Base-by-base conservation (phyloP, 2,888 invertebrate species). In the Sarcophaga subvicina region DNA sequence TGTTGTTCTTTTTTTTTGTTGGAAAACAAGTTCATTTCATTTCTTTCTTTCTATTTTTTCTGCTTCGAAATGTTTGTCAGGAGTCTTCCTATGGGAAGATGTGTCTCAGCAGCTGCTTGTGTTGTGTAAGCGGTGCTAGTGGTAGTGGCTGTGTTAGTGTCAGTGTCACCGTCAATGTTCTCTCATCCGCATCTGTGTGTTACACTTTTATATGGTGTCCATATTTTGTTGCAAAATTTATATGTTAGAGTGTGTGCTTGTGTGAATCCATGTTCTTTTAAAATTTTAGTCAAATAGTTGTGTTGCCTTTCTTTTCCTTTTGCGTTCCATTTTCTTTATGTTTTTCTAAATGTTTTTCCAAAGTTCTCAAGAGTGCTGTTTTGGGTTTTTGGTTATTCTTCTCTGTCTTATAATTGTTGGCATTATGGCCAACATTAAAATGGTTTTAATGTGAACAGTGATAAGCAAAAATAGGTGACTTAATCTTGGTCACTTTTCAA, bases 221-320 rank as follows among this genome's bases (percentile, higher is more conserved):
- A 92, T 91, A 92, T 92, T 91, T 91, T 89, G 90, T 88, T 91
- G 87, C 89, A 89, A 92, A 91, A 91, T 92, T 91, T 91, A 8
- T 37, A 37, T 37, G 37, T 37, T 37, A 37, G 37, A 10, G 37
- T 37, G 37, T 37, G 37, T 37, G 37, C 6, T 27, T 37, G 0
- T 6, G 91, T 91, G 66, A 49, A 49, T 49, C 12, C 81, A 90
- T 90, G 89, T 88, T 88, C 86, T 82, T 86, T 88, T 88, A n/a
- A 85, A 85, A 76, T 88, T 89, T 89, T 88, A 88, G 88, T 90
- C 54, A 54, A 54, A 54, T 88, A 90, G 90, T 88, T 86, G 76
- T 81, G 83, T 66, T 80, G 62, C 47, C 22, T 62, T 79, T 66
- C 67, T 67, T n/a, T 45, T 8, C 62, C 11, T 10, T 80, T 69